A percentile compares a stretch with the other conserved stretches of the same genome.
phyloP scores from a whole-genome alignment of 2,113 vertebrate genomes.

The Columba livia region DNA sequence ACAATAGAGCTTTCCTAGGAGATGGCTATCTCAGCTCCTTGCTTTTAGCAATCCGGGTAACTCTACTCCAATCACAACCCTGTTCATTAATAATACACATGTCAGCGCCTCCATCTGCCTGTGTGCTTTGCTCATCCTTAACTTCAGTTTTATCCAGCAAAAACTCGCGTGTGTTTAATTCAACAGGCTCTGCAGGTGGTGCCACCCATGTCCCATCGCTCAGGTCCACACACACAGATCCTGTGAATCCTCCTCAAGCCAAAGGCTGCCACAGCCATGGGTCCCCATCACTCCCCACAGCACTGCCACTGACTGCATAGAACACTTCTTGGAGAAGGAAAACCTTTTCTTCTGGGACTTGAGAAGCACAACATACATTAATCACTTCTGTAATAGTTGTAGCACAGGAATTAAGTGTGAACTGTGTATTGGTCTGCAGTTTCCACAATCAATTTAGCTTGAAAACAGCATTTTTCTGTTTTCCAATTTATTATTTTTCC shows the following conservation, averaged over 20 bases:
- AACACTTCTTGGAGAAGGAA: background rate
- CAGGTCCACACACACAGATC: too few relatives aligned
- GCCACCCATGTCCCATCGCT: accelerated
- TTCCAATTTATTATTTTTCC: background rate
- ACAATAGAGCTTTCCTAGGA: background rate
- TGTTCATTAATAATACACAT: background rate
- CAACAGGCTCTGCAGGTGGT: background rate
- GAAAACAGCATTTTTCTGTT: background rate
- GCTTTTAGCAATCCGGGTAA: slow-evolving; percentile 7
- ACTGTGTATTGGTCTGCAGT: background rate
- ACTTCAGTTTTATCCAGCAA: background rate
- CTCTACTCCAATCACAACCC: background rate
- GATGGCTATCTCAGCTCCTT: background rate
- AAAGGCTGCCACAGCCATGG: background rate
- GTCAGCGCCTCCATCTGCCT: background rate
- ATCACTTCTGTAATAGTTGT: background rate
- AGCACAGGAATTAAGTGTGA: background rate
- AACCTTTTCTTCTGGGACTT: background rate
- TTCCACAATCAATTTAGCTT: background rate
- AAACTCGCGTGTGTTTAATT: accelerated
- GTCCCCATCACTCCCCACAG: background rate
- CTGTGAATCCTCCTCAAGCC: background rate
- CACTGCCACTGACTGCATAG: background rate
- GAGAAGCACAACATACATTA: background rate
- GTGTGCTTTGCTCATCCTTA: background rate